phyloP scores from a whole-genome alignment of 2,888 invertebrate genomes.

The Brachynemurus nebulosus region DNA sequence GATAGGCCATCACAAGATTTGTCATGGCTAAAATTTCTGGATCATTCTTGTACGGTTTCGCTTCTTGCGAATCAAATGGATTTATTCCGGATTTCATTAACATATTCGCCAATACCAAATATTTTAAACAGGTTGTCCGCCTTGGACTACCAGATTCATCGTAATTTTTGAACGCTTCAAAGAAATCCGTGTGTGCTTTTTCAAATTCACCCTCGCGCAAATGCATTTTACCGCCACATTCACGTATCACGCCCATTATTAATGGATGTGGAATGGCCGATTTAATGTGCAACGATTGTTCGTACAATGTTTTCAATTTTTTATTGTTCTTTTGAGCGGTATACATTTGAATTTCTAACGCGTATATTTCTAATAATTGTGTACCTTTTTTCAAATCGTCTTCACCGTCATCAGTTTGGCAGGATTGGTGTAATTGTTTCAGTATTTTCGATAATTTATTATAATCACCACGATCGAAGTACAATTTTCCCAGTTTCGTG shows the following conservation, averaged over 20 bases:
- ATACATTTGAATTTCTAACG: slow-evolving; percentile 99
- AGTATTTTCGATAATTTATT: slow-evolving; percentile 90
- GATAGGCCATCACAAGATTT: slow-evolving; percentile 91
- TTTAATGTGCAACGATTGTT: slow-evolving; percentile 96
- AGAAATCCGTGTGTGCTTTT: slow-evolving; percentile 98
- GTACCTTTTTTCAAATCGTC: slow-evolving; percentile 97
- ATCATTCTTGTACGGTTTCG: slow-evolving; percentile 98
- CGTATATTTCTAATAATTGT: slow-evolving; percentile 94
- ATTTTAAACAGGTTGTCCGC: slow-evolving; percentile 93
- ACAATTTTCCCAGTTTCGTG: slow-evolving; percentile 94
- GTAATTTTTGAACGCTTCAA: slow-evolving; percentile 98
- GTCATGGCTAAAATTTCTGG: slow-evolving; percentile 99
- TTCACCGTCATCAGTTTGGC: slow-evolving; percentile 96
- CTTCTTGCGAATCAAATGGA: slow-evolving; percentile 99
- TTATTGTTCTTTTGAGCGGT: slow-evolving; percentile 99
- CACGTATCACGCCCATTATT: slow-evolving; percentile 98
- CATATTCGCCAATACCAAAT: slow-evolving; percentile 97
- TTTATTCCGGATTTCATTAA: slow-evolving; percentile 99
- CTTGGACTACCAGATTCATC: slow-evolving; percentile 97
- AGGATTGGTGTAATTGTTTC: slow-evolving; percentile 93
- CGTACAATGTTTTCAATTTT: slow-evolving; percentile 89
- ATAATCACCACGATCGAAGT: slow-evolving; percentile 92
- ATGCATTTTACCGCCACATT: slow-evolving; percentile 99
- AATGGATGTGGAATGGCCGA: slow-evolving; percentile 99
- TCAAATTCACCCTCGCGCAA: slow-evolving; percentile 96